Base-by-base conservation (phyloP, 2,113 vertebrate genomes). In the Cottus gobio region DNA sequence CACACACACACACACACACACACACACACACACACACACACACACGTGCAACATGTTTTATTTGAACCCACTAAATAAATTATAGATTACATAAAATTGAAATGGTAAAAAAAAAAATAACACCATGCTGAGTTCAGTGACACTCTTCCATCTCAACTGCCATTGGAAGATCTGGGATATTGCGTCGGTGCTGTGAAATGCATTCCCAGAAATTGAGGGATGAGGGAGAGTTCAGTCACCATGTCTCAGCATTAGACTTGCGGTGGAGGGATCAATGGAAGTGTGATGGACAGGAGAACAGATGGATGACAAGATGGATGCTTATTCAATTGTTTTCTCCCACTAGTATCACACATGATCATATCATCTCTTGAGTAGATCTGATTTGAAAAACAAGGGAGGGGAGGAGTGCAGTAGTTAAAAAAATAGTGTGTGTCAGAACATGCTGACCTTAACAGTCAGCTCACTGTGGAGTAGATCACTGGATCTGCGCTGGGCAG, bases 31-130 rank as follows among this genome's bases (percentile, higher is more conserved):
- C 34, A 20, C 8, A 8, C 16, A 66, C 34, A 50, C 50, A 66
- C 36, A 46, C 20, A n/a, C 20, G 48, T 12, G 20, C 26, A 12
- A 73, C n/a, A 75, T 52, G 56, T 22, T 65, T 71, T 11, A 78
- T 61, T 77, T 68, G 5, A 4, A 56, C 36, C 22, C 1, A 8
- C 16, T 56, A 66, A 50, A 57, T 62, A 2, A 76, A 71, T 72
- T 0, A 60, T 28, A 69, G 22, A 76, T 82, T 79, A 30, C 18
- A 57, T 61, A 65, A 74, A 1, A 72, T 63, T 75, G 4, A 58
- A 60, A 75, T 31, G 54, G 65, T 28, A 18, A 2, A 34, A 24
- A 72, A 61, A 36, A 42, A 7, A 30, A 30, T 89, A 93, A 92
- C 70, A 20, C 62, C 31, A 36, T 52, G 37, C 31, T 84, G 69